These are phyloP conservation scores for Cottus gobio DNA, from an alignment of 2,113 vertebrate genomes.

Conservation along the genomic window DNA sequence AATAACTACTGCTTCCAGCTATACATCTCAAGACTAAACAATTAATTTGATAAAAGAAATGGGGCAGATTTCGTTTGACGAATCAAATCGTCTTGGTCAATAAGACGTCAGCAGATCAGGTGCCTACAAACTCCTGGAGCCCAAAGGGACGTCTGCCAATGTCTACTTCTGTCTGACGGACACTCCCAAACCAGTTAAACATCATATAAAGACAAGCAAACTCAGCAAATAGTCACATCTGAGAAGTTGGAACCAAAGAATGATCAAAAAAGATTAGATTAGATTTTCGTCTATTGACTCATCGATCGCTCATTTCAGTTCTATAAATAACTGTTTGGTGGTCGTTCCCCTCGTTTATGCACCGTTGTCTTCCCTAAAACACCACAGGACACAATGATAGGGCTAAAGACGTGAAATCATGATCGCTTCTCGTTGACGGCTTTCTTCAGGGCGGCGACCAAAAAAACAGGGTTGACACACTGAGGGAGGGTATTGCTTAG, in stretches of 20 bases:
- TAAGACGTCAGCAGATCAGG: not conserved
- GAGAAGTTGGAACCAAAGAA: not conserved
- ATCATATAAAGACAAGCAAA: not conserved
- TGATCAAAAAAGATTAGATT: not conserved
- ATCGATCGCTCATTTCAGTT: not conserved
- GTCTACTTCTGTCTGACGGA: not conserved
- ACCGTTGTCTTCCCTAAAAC: not conserved
- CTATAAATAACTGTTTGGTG: not conserved
- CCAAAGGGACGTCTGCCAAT: not conserved
- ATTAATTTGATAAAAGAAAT: not conserved
- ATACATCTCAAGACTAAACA: not conserved
- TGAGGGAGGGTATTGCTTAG: slow-evolving; percentile 35
- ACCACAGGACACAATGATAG: not conserved
- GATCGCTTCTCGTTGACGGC: not conserved
- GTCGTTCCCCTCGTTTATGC: not conserved
- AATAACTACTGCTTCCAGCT: not conserved
- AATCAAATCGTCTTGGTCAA: not conserved
- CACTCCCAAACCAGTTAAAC: not conserved
- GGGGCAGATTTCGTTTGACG: not conserved
- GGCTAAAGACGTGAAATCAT: not conserved
- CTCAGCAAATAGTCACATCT: not conserved
- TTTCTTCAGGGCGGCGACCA: not conserved
- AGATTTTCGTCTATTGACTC: not conserved
- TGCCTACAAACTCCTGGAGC: too few species aligned
- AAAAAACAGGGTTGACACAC: not conserved